Base-by-base conservation (phyloP, 1,140 invertebrate genomes). In the Pogonus chalceus region DNA sequence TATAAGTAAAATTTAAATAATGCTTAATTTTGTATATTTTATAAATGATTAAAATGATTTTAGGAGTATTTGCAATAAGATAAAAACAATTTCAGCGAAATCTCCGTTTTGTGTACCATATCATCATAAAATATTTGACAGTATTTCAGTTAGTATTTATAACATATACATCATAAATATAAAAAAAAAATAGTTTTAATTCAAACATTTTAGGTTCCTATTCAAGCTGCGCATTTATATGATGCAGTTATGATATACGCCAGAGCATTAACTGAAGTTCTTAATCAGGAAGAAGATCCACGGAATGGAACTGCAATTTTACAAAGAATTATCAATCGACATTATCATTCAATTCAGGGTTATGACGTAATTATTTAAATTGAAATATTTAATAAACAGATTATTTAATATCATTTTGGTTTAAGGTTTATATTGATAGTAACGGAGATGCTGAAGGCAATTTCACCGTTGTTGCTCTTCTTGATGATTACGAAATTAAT, bases 391-490 rank as follows among this genome's bases (percentile, higher is more conserved):
- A 31, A 31, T 31, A 31, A 31, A 7, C 26, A n/a, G n/a, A 22
- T 23, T 18, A 10, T 24, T 22, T 35, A 51, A 31, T 31, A 14
- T 31, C 14, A 31, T 14, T 31, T 31, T 4, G 26, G 18, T 58
- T 60, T 20, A 20, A 88, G 79, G 85, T 91, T 0, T 82, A 82
- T 54, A 92, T 95, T 57, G 90, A 94, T 64, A 78, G 78, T 2
- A 88, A 90, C 65, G 91, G 90, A 1, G 90, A 95, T 67, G 90
- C 92, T 0, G 88, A 92, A 64, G 91, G 90, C 1, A 93, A 94
- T 70, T 94, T 90, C 67, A 89, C 90, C 0, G 81, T 94, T 1
- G 79, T 94, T 12, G 81, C 84, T 0, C 72, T 83, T n/a, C 75
- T 84, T 35, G 74, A 78, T 56, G 80, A 84, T 60, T 56, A 65